A percentile compares a stretch with the other conserved stretches of the same genome.
Conservation (phyloP, 2,888 invertebrate species). For the Andrena camellia region DNA sequence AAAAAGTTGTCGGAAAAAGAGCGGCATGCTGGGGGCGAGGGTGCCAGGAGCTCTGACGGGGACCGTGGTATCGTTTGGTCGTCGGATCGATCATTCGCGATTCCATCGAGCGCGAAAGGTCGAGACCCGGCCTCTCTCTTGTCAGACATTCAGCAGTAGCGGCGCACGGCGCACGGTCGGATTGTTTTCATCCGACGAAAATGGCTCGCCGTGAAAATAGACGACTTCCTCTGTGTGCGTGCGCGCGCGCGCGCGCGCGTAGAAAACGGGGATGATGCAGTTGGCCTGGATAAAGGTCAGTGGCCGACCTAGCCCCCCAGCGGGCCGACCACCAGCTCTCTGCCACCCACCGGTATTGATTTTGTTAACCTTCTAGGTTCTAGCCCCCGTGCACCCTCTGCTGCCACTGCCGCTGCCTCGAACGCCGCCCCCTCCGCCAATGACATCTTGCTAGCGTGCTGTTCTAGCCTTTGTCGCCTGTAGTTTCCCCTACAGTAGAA, state of each 20-base stretch:
- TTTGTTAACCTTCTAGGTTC: slow-evolving; percentile 81
- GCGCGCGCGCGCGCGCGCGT: slow-evolving; percentile 60
- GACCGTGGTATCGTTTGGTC: slow-evolving; percentile 2
- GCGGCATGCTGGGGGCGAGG: background rate
- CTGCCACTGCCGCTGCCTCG: slow-evolving; percentile 32
- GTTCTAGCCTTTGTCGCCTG: slow-evolving; percentile 31
- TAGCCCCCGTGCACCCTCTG: slow-evolving; percentile 58
- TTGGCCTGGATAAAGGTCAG: slow-evolving; percentile 84
- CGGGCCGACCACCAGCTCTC: slow-evolving; percentile 69
- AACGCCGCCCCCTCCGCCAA: slow-evolving; percentile 42
- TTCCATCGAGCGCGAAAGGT: slow-evolving; percentile 33
- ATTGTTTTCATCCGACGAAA: slow-evolving; percentile 71
- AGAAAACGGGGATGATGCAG: slow-evolving; percentile 81
- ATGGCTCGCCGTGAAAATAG: slow-evolving; percentile 75
- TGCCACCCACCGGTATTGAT: slow-evolving; percentile 78
- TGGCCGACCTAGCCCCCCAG: slow-evolving; percentile 82
- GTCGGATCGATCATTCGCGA: slow-evolving; percentile 25
- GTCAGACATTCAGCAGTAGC: slow-evolving; percentile 19
- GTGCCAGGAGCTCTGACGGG: background rate
- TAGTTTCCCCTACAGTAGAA: background rate
- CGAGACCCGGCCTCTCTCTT: slow-evolving; percentile 5
- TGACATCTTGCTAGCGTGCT: slow-evolving; percentile 49
- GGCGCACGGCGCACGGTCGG: slow-evolving; percentile 36
- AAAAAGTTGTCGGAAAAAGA: background rate
- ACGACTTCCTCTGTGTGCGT: slow-evolving; percentile 59